Base-by-base conservation (phyloP, 2,888 invertebrate species). In the Calliopum simillimum region DNA sequence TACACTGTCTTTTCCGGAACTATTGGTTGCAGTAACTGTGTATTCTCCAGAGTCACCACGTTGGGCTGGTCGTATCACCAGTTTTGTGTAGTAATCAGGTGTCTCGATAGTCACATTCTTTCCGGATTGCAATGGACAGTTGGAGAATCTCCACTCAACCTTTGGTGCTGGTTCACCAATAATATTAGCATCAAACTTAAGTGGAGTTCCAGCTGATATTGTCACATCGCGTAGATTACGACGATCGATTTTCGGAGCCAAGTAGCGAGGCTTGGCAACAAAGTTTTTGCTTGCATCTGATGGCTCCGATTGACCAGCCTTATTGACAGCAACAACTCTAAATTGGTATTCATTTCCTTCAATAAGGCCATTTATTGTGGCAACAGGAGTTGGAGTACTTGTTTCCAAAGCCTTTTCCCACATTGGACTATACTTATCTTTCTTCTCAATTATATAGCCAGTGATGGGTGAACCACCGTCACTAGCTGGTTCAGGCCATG, bases 301-400 rank as follows among this genome's bases (percentile, higher is more conserved):
- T 0, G 98, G 96, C 78, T 96, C 95, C 79, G 98, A 95, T 82
- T 92, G 92, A 0, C 99, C 99, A 12, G 96, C 97, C 85, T 96
- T 95, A 87, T 99, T 99, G 68, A 98, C 89, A 11, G 99, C 99
- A 76, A 96, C 91, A 43, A 99, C 93, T 43, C 98, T 92, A 92
- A 98, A 99, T 86, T 98, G 97, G 85, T 97, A 98, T 83, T 98
- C 97, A 84, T 96, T 96, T 77, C 98, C 98, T 88, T 98, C 98
- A 80, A 94, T 94, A 61, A 99, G 87, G 53, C 96, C 96, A 82
- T 93, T 93, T n/a, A 97, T 92, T 68, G 93, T 92, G 63, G 93
- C 97, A 70, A 90, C 87, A 0, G 94, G 92, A 6, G 88, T 89
- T 0, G 94, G 90, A 25, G 91, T 89, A 70, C 93, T 92, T 0